Evolutionary conservation across 1,140 invertebrate genomes (phyloP), one percentile per base, ranked within the genome.

Genomic region (Eurosta solidaginis): DNA sequence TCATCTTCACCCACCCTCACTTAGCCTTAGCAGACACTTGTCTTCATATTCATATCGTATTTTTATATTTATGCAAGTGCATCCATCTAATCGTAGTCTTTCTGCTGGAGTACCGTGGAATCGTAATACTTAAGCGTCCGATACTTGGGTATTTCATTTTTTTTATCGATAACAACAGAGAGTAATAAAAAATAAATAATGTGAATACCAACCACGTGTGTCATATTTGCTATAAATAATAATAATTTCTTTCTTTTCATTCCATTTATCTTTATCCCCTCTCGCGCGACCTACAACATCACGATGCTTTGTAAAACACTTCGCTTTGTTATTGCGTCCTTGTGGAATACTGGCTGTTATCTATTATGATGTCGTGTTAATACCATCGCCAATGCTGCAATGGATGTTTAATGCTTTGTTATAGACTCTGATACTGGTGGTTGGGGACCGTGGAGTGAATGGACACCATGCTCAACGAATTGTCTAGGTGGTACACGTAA

Each of bases 381-480:
- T n/a, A n/a, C n/a, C n/a, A n/a, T n/a, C n/a, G n/a, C 45, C 40
- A 3, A 17, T 45, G 9, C 22, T n/a, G 10, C 2, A n/a, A 22
- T 74, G 22, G 27, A 22, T 75, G n/a, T 44, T 49, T 45, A 27
- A 45, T 45, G 33, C 33, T 29, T 36, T 76, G 12, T 74, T n/a
- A 63, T 82, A 95, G 94, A 94, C 79, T 90, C 80, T 88, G 94
- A 94, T 81, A 92, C 91, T 1, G 95, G 94, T 3, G 93, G 93
- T 9, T 96, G 95, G 94, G 93, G 94, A 20, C 87, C 89, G 17
- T 96, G 95, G 95, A 95, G 93, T 78, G 88, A 92, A 49, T 96
- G 95, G 95, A 95, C 93, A 17, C 90, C 92, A 0, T 96, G 95
- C 82, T 94, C 94, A 0, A 93, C 92, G 49, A 94, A 94, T 0